These are phyloP conservation scores for Celastrina argiolus DNA, from an alignment of 2,888 invertebrate species.

Conservation along the genomic window DNA sequence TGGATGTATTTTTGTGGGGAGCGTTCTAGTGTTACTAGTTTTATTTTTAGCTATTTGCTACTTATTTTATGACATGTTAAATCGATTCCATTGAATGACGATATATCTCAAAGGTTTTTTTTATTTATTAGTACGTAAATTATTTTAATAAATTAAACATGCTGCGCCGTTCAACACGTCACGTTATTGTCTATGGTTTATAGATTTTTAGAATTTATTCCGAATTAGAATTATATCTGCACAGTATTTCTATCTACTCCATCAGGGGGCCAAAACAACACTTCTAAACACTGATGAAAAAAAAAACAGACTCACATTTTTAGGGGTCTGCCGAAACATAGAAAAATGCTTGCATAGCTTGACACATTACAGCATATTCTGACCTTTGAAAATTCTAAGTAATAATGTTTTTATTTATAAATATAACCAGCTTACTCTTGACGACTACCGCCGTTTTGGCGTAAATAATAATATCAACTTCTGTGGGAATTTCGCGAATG, in stretches of 20 bases:
- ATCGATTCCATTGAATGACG: conserved; percentile 22
- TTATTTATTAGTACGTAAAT: conserved; percentile 23
- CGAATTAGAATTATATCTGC: neutral
- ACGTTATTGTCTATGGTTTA: neutral
- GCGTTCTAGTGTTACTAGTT: conserved; percentile 26
- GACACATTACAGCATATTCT: no score
- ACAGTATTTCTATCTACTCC: neutral
- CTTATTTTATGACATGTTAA: conserved; percentile 17
- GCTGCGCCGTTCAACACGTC: conserved; percentile 1
- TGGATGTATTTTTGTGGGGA: conserved; percentile 18
- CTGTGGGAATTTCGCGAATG: no score
- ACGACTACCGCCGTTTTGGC: no score
- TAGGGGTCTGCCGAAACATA: no score
- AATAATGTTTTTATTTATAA: no score
- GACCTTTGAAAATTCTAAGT: no score
- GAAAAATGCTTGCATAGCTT: no score
- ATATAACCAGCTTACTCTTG: no score
- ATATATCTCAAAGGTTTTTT: conserved; percentile 19
- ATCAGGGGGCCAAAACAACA: neutral
- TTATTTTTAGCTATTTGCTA: conserved; percentile 23
- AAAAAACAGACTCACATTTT: neutral
- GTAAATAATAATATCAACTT: no score
- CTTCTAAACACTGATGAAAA: neutral
- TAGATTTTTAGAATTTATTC: neutral
- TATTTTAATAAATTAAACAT: conserved; percentile 20